phyloP scores from a whole-genome alignment of 1,140 invertebrate species.

The Scaptomyza montana region DNA sequence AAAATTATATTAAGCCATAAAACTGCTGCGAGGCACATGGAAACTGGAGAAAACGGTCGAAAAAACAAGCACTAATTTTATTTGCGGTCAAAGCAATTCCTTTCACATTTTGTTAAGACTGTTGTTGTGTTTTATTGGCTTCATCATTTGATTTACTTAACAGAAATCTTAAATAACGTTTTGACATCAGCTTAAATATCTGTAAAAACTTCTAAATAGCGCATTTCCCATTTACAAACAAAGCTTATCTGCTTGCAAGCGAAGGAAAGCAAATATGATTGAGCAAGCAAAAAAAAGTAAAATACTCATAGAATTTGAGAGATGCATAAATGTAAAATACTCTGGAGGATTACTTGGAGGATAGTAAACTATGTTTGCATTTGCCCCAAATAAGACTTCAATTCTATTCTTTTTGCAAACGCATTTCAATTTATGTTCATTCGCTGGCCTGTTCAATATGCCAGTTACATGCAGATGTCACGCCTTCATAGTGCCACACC shows the following conservation, averaged over 20 bases:
- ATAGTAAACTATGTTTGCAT: constrained; percentile 23
- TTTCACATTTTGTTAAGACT: constrained; percentile 51
- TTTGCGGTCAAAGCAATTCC: constrained; percentile 70
- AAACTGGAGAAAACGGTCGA: constrained; percentile 9
- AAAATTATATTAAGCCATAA: constrained; percentile 80
- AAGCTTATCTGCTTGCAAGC: too few species aligned
- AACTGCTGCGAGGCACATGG: constrained; percentile 17
- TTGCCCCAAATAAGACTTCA: constrained; percentile 77
- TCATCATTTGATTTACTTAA: background rate
- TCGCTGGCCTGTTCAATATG: constrained; percentile 69
- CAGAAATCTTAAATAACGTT: background rate
- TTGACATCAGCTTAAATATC: too few species aligned
- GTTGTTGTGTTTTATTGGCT: constrained; percentile 2
- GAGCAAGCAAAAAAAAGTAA: background rate
- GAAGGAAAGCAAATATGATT: too few species aligned
- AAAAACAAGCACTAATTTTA: constrained; percentile 47
- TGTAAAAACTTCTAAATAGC: too few species aligned
- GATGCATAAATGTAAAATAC: constrained; percentile 8
- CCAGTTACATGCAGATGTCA: constrained; percentile 61
- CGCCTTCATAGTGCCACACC: constrained; percentile 19
- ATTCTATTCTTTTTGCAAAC: constrained; percentile 37
- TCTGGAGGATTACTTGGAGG: constrained; percentile 19
- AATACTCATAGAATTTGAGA: background rate
- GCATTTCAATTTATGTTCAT: constrained; percentile 77
- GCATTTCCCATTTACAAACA: too few species aligned